phyloP scores from a whole-genome alignment of 2,113 vertebrate genomes.

The Oncorhynchus tshawytscha region DNA sequence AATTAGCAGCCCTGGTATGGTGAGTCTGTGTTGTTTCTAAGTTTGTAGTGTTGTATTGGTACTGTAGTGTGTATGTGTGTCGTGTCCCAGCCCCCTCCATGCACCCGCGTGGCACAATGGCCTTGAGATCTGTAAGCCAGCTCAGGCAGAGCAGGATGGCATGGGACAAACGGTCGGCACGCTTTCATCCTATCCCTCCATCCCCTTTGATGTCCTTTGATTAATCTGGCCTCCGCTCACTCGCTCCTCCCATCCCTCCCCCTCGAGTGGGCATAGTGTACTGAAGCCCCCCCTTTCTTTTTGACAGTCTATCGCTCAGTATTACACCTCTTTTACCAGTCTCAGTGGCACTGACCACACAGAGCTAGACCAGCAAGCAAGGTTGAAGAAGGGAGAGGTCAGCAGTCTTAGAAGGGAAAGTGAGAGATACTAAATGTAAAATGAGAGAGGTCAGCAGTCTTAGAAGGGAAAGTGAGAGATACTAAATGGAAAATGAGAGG shows the following conservation, averaged over 20 bases:
- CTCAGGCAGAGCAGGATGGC: conserved; percentile 57
- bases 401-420: too few species aligned
- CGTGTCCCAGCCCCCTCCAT: conserved; percentile 47
- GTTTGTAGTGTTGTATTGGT: not conserved
- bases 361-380: too few species aligned
- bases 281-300: not conserved
- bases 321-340: too few species aligned
- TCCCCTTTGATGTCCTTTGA: conserved; percentile 73
- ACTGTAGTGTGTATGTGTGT: conserved; percentile 19
- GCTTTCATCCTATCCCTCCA: conserved; percentile 61
- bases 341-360: too few species aligned
- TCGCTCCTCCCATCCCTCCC: conserved; percentile 32
- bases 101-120: conserved; percentile 60
- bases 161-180: conserved; percentile 62
- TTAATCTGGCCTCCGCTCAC: conserved; percentile 66
- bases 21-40: too few species aligned
- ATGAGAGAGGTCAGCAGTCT: too few species aligned
- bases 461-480: too few species aligned
- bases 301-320: too few species aligned
- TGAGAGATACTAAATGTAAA: too few species aligned
- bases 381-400: too few species aligned
- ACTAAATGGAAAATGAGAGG: too few species aligned
- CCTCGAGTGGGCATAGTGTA: conserved; percentile 22
- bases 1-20: too few species aligned
- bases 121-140: conserved; percentile 62